Base-by-base conservation (phyloP, 2,888 invertebrate genomes). In the Pegoplata infirma region DNA sequence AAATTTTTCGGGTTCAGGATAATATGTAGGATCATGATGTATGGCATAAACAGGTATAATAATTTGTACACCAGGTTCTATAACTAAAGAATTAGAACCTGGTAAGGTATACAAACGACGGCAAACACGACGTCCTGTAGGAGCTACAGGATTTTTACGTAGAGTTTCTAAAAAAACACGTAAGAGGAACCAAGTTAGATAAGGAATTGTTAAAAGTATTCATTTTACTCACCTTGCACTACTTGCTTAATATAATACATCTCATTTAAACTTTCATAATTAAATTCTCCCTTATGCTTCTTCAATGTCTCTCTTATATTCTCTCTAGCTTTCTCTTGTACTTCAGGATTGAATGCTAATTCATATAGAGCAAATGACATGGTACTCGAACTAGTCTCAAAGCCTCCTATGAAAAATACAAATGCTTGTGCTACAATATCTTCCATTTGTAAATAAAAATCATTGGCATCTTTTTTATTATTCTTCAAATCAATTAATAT, bases 161-260 rank as follows among this genome's bases (percentile, higher is more conserved):
- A 91, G 89, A 7, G 91, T 90, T 87, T 91, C 91, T 91, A 46
- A 40, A n/a, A n/a, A n/a, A n/a, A n/a, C n/a, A n/a, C n/a, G n/a
- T n/a, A n/a, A n/a, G n/a, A n/a, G n/a, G n/a, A n/a, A n/a, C n/a
- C n/a, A n/a, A n/a, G n/a, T n/a, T n/a, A n/a, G n/a, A n/a, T n/a
- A n/a, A n/a, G n/a, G n/a, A n/a, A n/a, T n/a, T 16, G 14, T 23
- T n/a, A 25, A 16, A 17, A 23, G 40, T 28, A 10, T 46, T 14
- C 10, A 19, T n/a, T n/a, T 4, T 3, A 49, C 58, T 79, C 46
- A 85, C 86, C 86, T 40, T 82, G 81, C 1, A 86, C 28, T 2
- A 86, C 81, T 17, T 82, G 83, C 36, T 84, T 81, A 14, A 84
- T 23, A 23, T 86, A 85, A 19, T 81, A 64, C 71, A 86, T 82